phyloP scores from a whole-genome alignment of 2,113 vertebrate genomes.

The Cochlearius cochlearius region DNA sequence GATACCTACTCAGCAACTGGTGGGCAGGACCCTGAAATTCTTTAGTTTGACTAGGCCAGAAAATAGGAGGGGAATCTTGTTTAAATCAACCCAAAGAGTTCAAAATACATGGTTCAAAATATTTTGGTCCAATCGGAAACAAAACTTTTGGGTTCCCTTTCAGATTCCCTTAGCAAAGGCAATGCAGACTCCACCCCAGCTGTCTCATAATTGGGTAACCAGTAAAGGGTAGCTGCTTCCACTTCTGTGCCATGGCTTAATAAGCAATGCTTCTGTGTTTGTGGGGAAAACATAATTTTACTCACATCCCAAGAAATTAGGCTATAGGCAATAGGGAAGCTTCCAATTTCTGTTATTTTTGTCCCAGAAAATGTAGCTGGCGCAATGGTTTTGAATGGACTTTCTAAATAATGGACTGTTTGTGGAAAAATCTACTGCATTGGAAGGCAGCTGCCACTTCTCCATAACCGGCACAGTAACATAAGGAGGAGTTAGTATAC shows the following conservation, averaged over 20 bases:
- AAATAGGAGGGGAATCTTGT: not conserved
- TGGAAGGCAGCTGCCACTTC: not conserved
- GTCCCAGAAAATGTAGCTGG: not conserved
- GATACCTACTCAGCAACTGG: not conserved
- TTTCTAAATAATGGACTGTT: not conserved
- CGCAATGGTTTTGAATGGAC: not conserved
- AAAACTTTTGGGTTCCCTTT: not conserved
- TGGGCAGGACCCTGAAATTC: not conserved
- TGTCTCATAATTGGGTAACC: not conserved
- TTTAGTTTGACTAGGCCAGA: not conserved
- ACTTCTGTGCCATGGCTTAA: fast-evolving
- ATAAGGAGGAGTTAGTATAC: not conserved
- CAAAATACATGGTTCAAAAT: fast-evolving
- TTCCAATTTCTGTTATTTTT: not conserved
- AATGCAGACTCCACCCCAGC: not conserved
- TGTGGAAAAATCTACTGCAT: not conserved
- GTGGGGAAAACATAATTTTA: not conserved
- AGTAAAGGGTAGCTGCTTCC: not conserved
- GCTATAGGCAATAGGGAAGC: not conserved
- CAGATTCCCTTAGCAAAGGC: not conserved
- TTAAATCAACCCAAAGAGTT: not conserved
- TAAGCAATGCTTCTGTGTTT: fast-evolving
- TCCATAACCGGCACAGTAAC: not conserved
- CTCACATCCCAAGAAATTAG: not conserved
- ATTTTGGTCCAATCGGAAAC: not conserved